phyloP scores from a whole-genome alignment of 1,140 invertebrate species.

The Varroa destructor region DNA sequence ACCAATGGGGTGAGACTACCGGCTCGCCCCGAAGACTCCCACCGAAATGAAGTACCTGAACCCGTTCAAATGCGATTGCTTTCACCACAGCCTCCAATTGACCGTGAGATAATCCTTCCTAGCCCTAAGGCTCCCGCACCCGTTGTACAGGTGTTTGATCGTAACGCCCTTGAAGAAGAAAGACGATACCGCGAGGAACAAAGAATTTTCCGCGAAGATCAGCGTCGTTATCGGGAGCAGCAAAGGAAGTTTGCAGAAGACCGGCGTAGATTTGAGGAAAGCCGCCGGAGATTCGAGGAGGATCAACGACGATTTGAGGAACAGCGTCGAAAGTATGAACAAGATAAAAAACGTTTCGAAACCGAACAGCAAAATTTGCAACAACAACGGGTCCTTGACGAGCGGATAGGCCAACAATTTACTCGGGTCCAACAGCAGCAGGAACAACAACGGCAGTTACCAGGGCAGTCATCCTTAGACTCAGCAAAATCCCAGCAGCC shows the following conservation, averaged over 20 bases:
- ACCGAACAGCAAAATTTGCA: background rate
- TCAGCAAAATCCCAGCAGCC: no score
- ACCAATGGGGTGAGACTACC: background rate
- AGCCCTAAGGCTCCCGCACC: background rate
- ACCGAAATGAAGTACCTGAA: no score
- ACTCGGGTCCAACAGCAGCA: no score
- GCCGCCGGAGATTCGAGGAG: background rate
- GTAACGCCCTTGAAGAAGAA: slow-evolving; percentile 3
- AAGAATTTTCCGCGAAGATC: background rate
- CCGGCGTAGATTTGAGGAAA: slow-evolving; percentile 10
- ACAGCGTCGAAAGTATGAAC: slow-evolving; percentile 10
- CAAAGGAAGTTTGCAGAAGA: slow-evolving; percentile 17
- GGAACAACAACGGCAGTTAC: no score
- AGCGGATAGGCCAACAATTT: no score
- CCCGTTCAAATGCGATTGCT: no score
- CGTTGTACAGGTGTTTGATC: slow-evolving; percentile 9
- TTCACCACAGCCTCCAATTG: no score
- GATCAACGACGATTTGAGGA: slow-evolving; percentile 9
- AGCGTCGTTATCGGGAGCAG: background rate
- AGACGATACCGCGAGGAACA: slow-evolving; percentile 20
- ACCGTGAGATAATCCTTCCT: background rate
- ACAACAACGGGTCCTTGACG: no score
- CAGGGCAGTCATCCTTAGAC: no score
- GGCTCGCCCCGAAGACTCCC: no score
- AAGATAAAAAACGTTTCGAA: slow-evolving; percentile 1